Evolutionary conservation across 2,888 invertebrate species (phyloP).

Genomic region (Erebia ligea): DNA sequence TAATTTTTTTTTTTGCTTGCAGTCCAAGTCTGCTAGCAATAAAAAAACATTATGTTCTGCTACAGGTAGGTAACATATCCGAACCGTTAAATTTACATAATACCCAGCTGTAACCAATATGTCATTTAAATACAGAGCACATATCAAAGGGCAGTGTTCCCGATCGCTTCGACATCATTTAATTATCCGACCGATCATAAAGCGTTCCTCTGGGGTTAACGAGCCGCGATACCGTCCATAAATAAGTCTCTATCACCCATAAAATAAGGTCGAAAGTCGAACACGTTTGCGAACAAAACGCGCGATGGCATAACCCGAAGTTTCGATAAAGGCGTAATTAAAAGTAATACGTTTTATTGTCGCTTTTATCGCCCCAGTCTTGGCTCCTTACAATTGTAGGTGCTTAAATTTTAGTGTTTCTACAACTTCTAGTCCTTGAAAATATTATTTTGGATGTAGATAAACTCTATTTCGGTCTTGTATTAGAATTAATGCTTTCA

Average conservation of each 20-base stretch:
- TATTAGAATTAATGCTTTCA: not conserved
- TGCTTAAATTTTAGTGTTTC: constrained; percentile 14
- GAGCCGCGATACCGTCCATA: not conserved
- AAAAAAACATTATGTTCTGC: not conserved
- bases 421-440: not conserved
- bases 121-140: constrained; percentile 17
- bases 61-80: not conserved
- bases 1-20: too few relatives aligned
- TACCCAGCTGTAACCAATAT: constrained; percentile 10
- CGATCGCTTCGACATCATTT: constrained; percentile 34
- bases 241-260: not conserved
- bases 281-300: constrained; percentile 8
- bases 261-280: constrained; percentile 20
- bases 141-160: constrained; percentile 27
- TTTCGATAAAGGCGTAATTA: constrained; percentile 39
- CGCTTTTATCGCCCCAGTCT: constrained; percentile 26
- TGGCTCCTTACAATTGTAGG: constrained; percentile 14
- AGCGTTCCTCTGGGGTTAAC: constrained; percentile 31
- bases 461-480: not conserved
- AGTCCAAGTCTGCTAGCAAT: not conserved
- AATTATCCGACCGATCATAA: constrained; percentile 40
- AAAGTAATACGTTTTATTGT: constrained; percentile 37
- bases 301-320: constrained; percentile 24
- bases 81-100: not conserved
- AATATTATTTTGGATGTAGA: constrained; percentile 5